phyloP scores from a whole-genome alignment of 2,797 vertebrate species.

The Diglossa cyanea region DNA sequence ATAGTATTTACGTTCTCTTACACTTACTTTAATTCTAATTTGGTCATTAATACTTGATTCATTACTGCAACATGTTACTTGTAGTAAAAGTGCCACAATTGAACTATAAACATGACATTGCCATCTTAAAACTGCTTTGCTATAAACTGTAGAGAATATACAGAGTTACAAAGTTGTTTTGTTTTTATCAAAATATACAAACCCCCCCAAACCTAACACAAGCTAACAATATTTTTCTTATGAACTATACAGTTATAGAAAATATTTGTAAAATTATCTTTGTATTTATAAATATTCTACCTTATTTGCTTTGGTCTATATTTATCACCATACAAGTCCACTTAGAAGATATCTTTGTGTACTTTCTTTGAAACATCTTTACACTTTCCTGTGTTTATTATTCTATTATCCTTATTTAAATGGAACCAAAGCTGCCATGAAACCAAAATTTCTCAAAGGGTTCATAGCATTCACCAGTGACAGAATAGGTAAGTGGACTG shows the following conservation, averaged over 20 bases:
- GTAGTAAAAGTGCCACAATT: conserved; percentile 74
- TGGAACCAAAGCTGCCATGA: conserved; percentile 70
- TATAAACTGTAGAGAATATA: conserved; percentile 82
- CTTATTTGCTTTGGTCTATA: conserved; percentile 83
- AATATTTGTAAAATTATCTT: conserved; percentile 81
- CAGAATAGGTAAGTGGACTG: conserved; percentile 61
- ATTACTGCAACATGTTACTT: conserved; percentile 72
- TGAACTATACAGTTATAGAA: conserved; percentile 80
- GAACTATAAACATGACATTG: conserved; percentile 75
- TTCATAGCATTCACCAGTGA: conserved; percentile 49
- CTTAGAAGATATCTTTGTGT: conserved; percentile 68
- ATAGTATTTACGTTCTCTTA: conserved; percentile 71
- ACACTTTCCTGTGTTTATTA: conserved; percentile 42
- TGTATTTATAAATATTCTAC: conserved; percentile 82
- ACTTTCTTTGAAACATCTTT: conserved; percentile 56
- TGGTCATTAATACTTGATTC: conserved; percentile 73
- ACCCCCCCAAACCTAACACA: conserved; percentile 76
- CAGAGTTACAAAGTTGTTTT: conserved; percentile 79
- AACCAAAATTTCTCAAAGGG: conserved; percentile 23
- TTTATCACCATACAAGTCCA: conserved; percentile 75
- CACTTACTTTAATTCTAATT: conserved; percentile 73
- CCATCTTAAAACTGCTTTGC: conserved; percentile 79
- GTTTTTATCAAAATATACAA: conserved; percentile 84
- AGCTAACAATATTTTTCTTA: conserved; percentile 75
- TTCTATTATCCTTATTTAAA: conserved; percentile 32